Evolutionary conservation across 2,797 vertebrate genomes (phyloP), one percentile per base, ranked within the genome.

Genomic region (Arrhamphus sclerolepis): DNA sequence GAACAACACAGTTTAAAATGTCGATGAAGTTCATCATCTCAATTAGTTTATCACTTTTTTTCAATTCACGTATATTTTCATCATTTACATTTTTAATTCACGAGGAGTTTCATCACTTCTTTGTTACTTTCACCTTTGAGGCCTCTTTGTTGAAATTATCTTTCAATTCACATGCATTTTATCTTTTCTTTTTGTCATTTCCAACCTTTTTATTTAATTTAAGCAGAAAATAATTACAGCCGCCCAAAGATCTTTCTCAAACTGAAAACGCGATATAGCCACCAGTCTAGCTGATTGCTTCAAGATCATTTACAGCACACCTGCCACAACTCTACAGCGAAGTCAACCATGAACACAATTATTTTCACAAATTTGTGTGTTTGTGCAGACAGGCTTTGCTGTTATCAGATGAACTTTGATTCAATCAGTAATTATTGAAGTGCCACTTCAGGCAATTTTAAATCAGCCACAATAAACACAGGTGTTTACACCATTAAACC

Each of bases 391-490:
- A 58, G 57, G 50, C 60, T 57, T 44, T 13, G 54, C 53, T 41
- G 63, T 66, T 46, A 41, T 60, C 8, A 22, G 9, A 29, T 52
- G 51, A 70, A 48, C 60, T 71, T 39, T 39, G 20, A 62, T 56
- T 70, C 66, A 84, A 84, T 74, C 68, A 22, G 54, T 78, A 90
- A 89, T 91, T 86, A 91, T 68, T 72, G 49, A 72, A 70, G 54
- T 71, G 70, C 67, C 80, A 78, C 84, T 87, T 81, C 69, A 83
- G 78, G 80, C 64, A 82, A 77, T 83, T 81, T 82, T 38, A 66
- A 71, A 66, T 66, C 68, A 62, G 47, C 50, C 16, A 22, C 38
- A 62, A 79, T 77, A 82, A 84, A 82, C 66, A 1, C 26, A 76
- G 77, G 72, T 78, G 83, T 87, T 88, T 84, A 86, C 83, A 74